A percentile compares a stretch with the other conserved stretches of the same genome.
These are phyloP conservation scores for Heloderma charlesbogerti DNA, from an alignment of 2,113 vertebrate genomes.

Conservation along the genomic window DNA sequence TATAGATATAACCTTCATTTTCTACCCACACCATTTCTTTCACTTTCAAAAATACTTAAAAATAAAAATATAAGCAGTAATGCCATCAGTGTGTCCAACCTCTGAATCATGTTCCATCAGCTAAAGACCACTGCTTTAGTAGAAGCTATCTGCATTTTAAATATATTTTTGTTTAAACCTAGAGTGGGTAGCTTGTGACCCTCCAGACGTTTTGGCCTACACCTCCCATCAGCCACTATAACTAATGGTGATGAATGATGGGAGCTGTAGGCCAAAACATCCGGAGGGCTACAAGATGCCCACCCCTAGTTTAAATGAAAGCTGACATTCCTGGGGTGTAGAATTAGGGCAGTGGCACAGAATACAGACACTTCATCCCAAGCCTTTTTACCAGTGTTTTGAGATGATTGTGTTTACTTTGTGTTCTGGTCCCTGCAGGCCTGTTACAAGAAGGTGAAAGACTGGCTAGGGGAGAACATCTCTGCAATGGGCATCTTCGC, in stretches of 20 bases:
- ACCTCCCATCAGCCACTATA: too few species aligned
- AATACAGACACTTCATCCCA: background rate
- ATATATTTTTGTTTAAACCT: background rate
- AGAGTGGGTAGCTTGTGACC: too few species aligned
- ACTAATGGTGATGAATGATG: too few species aligned
- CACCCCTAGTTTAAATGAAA: background rate
- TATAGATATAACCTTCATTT: too few species aligned
- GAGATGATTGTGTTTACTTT: background rate
- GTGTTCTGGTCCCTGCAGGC: conserved; percentile 65
- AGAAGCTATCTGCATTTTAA: background rate
- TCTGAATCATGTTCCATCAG: background rate
- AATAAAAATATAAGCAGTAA: background rate
- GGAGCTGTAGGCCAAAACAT: too few species aligned
- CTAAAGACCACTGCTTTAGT: background rate
- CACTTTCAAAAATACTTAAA: too few species aligned
- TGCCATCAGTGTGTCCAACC: background rate
- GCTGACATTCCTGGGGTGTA: background rate
- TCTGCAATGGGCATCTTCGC: conserved; percentile 84
- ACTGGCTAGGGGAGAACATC: conserved; percentile 83
- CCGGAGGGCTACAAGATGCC: too few species aligned
- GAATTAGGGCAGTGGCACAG: background rate
- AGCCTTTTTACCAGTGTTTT: background rate
- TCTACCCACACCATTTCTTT: too few species aligned
- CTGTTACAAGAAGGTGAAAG: conserved; percentile 83
- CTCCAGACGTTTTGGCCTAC: too few species aligned